Evolutionary conservation across 2,113 vertebrate species (phyloP).

Genomic region (Meriones unguiculatus): DNA sequence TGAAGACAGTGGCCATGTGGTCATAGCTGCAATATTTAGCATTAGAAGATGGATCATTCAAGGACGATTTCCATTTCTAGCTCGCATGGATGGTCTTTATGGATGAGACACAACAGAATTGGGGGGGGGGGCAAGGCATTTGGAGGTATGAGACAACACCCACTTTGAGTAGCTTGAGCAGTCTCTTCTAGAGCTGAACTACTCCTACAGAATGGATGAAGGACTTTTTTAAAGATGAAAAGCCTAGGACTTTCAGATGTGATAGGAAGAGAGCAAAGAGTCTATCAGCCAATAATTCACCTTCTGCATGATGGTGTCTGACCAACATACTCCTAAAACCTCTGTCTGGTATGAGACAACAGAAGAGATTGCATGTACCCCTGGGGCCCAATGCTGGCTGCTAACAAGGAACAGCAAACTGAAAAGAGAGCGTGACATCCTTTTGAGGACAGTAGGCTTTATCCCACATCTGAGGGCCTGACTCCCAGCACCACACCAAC

Average conservation of each 20-base stretch:
- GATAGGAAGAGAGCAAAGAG: neutral
- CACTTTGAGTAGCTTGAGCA: neutral
- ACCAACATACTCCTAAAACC: neutral
- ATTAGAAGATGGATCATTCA: neutral
- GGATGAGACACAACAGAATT: neutral
- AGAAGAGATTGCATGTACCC: neutral
- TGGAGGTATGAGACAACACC: neutral
- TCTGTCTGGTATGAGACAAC: neutral
- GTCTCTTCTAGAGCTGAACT: slow-evolving; percentile 10
- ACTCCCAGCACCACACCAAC: neutral
- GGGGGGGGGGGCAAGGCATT: neutral
- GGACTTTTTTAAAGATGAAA: neutral
- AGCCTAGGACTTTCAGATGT: neutral
- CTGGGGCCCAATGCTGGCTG: neutral
- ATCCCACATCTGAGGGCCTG: neutral
- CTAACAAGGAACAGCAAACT: neutral
- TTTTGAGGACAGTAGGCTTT: neutral
- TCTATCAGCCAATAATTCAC: neutral
- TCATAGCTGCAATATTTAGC: neutral
- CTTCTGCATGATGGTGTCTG: neutral
- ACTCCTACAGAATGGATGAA: neutral
- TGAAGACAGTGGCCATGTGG: neutral
- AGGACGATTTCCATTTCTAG: neutral
- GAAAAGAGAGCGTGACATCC: neutral
- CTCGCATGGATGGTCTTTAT: neutral